phyloP scores from a whole-genome alignment of 2,113 vertebrate genomes.

The Poeciliopsis prolifica region DNA sequence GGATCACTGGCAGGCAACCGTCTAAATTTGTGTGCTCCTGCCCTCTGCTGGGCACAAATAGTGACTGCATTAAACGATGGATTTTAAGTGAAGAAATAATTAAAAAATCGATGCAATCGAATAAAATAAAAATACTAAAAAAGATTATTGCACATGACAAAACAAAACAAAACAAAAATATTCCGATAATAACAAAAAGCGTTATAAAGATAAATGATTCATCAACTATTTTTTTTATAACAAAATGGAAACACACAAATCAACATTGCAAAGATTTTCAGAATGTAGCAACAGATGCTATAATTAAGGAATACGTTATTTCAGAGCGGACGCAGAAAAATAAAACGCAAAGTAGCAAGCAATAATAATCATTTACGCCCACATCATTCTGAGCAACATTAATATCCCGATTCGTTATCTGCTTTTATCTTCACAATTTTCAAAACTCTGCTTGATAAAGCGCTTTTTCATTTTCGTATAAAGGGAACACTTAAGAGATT shows the following conservation, averaged over 20 bases:
- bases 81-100: background rate
- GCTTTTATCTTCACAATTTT: background rate
- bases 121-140: background rate
- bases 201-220: too few species aligned
- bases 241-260: background rate
- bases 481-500: background rate
- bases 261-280: background rate
- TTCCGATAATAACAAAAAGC: too few species aligned
- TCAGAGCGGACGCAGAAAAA: background rate
- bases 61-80: constrained; percentile 12
- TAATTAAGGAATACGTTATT: background rate
- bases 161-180: too few species aligned
- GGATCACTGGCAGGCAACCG: background rate
- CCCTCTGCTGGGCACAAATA: constrained; percentile 58
- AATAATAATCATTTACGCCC: background rate
- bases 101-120: background rate
- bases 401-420: background rate
- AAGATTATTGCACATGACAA: background rate
- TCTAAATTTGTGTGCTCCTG: constrained; percentile 35
- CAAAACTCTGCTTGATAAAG: background rate
- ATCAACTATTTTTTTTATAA: too few species aligned
- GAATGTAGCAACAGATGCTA: background rate
- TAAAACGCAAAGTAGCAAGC: too few species aligned
- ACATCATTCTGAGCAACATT: background rate
- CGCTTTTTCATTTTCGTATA: background rate